Conservation (phyloP, 1,140 invertebrate genomes). For the Daktulosphaira vitifoliae region DNA sequence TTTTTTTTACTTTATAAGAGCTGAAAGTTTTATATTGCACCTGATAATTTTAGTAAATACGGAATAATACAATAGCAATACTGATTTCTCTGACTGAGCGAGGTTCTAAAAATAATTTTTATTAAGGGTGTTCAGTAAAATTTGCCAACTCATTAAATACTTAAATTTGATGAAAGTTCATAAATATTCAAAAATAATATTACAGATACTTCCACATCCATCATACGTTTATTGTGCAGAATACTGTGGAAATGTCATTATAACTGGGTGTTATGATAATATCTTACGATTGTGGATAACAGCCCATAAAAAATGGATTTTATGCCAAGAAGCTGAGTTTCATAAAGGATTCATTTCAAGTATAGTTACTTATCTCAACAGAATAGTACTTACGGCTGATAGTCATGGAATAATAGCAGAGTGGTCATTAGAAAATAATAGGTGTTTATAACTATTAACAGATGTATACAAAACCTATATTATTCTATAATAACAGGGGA, state of each 20-base stretch:
- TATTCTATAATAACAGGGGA: too few relatives aligned
- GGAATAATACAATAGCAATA: too few relatives aligned
- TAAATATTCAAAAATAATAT: too few relatives aligned
- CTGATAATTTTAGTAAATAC: too few relatives aligned
- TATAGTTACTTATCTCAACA: conserved; percentile 39
- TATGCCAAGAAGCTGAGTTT: conserved; percentile 50
- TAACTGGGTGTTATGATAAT: conserved; percentile 55
- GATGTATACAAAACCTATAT: too few relatives aligned
- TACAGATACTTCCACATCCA: conserved; percentile 54
- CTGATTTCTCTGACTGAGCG: conserved; percentile 35
- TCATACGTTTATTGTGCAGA: conserved; percentile 55
- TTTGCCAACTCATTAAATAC: too few relatives aligned
- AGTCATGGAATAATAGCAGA: conserved; percentile 37
- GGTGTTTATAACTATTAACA: background rate
- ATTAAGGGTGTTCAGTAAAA: too few relatives aligned
- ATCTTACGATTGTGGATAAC: conserved; percentile 51
- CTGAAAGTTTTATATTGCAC: too few relatives aligned
- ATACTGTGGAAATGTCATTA: conserved; percentile 44
- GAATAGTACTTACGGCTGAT: conserved; percentile 35
- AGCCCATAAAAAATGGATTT: conserved; percentile 40
- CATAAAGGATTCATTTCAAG: conserved; percentile 53
- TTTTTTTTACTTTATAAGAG: too few relatives aligned
- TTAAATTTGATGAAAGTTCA: too few relatives aligned
- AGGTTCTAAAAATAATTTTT: too few relatives aligned
- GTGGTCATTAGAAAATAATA: conserved; percentile 34